Evolutionary conservation across 2,113 vertebrate species (phyloP).

Genomic region (Donacobius atricapilla): DNA sequence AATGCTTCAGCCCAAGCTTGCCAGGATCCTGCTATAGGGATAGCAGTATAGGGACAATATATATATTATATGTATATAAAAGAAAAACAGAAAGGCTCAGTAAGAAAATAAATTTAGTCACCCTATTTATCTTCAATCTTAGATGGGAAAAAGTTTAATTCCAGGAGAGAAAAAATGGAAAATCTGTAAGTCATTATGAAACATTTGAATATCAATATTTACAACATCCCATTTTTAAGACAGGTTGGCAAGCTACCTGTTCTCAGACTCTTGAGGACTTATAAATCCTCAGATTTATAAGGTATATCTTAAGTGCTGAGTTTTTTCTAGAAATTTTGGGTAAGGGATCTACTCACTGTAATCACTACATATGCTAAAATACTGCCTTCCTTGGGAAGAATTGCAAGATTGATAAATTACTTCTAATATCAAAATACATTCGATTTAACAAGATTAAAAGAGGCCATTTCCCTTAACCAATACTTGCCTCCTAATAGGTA

Average conservation of each 20-base stretch:
- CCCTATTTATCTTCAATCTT: not conserved
- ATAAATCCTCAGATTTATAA: not conserved
- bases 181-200: not conserved
- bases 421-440: not conserved
- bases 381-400: not conserved
- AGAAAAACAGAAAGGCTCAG: not conserved
- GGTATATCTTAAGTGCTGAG: not conserved
- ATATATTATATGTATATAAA: not conserved
- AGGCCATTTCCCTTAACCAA: not conserved
- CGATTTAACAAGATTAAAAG: not conserved
- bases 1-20: not conserved
- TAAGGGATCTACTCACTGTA: not conserved
- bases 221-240: not conserved
- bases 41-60: not conserved
- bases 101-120: not conserved
- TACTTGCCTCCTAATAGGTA: not conserved
- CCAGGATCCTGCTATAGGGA: not conserved
- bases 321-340: not conserved
- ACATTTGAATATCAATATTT: not conserved
- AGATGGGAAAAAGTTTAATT: not conserved
- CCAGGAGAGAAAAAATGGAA: not conserved
- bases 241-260: not conserved
- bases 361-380: not conserved
- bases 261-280: not conserved
- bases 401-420: not conserved